Conservation (phyloP, 2,797 vertebrate genomes). For the Artibeus jamaicensis region DNA sequence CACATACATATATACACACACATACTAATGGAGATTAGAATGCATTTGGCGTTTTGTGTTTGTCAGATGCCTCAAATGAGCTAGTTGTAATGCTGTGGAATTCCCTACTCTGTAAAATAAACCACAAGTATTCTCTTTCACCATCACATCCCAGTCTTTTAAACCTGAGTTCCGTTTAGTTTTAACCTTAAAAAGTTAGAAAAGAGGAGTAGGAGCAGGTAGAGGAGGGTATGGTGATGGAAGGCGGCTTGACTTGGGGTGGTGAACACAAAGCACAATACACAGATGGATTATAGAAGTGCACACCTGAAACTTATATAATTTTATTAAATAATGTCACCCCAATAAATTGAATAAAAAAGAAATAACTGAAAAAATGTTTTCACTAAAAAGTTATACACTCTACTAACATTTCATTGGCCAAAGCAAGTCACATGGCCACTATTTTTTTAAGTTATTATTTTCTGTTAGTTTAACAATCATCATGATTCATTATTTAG, state of each 20-base stretch:
- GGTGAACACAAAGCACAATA: background rate
- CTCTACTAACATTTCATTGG: background rate
- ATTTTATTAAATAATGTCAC: background rate
- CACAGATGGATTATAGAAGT: background rate
- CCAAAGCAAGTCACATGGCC: background rate
- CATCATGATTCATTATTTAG: background rate
- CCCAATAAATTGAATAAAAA: background rate
- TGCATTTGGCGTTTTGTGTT: background rate
- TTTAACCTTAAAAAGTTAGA: background rate
- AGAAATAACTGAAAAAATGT: background rate
- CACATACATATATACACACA: accelerated
- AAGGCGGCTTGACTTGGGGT: background rate
- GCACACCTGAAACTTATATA: background rate
- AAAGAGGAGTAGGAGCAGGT: background rate
- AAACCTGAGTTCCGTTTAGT: background rate
- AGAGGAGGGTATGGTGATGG: background rate
- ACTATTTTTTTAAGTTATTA: background rate
- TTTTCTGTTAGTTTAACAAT: slow-evolving; percentile 34
- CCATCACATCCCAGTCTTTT: background rate
- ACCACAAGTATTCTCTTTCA: background rate
- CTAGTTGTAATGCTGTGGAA: background rate
- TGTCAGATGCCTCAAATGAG: background rate
- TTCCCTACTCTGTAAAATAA: background rate
- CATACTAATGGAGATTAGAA: background rate
- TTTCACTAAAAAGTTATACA: background rate